Evolutionary conservation across 1,140 invertebrate genomes (phyloP).

Genomic region (Cryptotermes secundus): DNA sequence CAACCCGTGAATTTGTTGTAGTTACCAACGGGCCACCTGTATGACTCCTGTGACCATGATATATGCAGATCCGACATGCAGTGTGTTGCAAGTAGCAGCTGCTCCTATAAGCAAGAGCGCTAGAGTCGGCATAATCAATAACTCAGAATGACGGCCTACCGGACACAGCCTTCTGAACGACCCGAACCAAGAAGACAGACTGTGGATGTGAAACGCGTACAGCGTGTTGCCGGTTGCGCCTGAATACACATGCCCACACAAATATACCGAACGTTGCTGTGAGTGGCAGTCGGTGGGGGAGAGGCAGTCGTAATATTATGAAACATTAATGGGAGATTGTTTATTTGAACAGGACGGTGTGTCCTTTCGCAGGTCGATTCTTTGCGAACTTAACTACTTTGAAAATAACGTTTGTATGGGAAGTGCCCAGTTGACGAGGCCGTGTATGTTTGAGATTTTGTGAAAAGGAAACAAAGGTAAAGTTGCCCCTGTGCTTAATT

Average conservation of each 20-base stretch:
- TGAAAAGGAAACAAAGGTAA: too few species aligned
- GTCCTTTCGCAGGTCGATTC: background rate
- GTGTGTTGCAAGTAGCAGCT: background rate
- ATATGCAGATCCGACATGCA: background rate
- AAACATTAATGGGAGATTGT: background rate
- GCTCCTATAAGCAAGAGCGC: background rate
- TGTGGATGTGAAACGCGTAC: background rate
- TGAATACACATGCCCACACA: background rate
- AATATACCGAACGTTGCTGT: background rate
- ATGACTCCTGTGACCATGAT: background rate
- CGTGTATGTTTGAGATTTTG: too few species aligned
- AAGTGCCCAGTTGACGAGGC: too few species aligned
- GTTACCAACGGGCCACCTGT: too few species aligned
- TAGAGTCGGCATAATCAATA: background rate
- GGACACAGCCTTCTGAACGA: background rate
- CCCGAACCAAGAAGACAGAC: background rate
- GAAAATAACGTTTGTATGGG: too few species aligned
- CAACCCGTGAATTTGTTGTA: too few species aligned
- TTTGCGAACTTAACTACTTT: background rate
- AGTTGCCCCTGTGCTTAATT: too few species aligned
- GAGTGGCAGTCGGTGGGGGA: background rate
- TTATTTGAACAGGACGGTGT: constrained; percentile 4
- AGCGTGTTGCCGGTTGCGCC: background rate
- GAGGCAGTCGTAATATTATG: background rate
- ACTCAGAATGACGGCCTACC: background rate